Percentiles rank a stretch among this genome's conserved stretches.
Evolutionary conservation across 2,113 vertebrate species (phyloP).

Genomic region (Hucho hucho): DNA sequence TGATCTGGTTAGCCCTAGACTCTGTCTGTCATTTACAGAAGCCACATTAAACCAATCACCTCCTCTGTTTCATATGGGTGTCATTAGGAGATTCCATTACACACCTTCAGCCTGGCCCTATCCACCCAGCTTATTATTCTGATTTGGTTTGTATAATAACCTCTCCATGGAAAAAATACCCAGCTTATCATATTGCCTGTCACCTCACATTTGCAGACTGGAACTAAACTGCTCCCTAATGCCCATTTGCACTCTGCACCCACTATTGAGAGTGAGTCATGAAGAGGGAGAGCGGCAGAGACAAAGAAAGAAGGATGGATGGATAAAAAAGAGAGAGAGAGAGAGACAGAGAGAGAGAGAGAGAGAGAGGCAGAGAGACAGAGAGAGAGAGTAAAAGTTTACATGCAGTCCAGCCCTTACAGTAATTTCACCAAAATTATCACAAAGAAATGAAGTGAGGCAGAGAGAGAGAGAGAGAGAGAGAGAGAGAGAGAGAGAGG

Average conservation of each 20-base stretch:
- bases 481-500: constrained; percentile 14
- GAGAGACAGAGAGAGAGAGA: neutral
- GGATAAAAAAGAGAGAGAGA: neutral
- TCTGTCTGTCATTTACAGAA: neutral
- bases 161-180: neutral
- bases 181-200: too few relatives aligned
- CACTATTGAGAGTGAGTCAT: neutral
- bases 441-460: neutral
- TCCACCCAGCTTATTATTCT: neutral
- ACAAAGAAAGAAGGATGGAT: neutral
- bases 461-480: constrained; percentile 4
- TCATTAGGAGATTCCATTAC: too few relatives aligned
- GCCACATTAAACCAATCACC: constrained; percentile 1
- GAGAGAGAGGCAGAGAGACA: neutral
- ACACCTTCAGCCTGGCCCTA: neutral
- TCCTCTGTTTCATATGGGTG: neutral
- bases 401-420: too few relatives aligned
- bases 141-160: neutral
- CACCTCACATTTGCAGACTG: neutral
- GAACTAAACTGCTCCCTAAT: too few relatives aligned
- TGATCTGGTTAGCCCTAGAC: neutral
- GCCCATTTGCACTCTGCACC: too few relatives aligned
- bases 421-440: neutral
- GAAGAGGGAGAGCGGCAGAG: neutral
- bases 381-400: neutral